Conservation (phyloP, 2,888 invertebrate genomes). For the Agonopterix alstromeriana region DNA sequence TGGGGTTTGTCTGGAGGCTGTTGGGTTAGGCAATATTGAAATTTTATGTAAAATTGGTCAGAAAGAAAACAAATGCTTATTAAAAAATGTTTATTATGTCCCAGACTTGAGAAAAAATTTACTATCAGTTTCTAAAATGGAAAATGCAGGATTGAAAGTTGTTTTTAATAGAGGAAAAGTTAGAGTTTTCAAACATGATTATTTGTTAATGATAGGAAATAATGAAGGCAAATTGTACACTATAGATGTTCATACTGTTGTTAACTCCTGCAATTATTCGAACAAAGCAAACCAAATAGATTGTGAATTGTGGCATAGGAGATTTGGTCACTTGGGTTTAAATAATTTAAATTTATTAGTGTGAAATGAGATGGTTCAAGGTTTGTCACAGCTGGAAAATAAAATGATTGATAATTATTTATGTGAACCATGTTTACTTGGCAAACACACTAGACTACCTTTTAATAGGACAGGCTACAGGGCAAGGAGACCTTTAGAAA, state of each 20-base stretch:
- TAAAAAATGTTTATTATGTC: constrained; percentile 7
- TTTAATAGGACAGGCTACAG: constrained; percentile 1
- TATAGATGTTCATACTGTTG: too few relatives aligned
- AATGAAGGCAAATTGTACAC: too few relatives aligned
- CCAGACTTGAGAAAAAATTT: constrained; percentile 6
- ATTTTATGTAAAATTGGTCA: not conserved
- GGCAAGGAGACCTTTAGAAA: constrained; percentile 2
- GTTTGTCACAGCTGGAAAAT: not conserved
- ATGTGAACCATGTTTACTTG: constrained; percentile 8
- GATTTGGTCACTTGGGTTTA: constrained; percentile 4
- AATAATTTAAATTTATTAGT: constrained; percentile 2
- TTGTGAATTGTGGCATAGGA: constrained; percentile 6
- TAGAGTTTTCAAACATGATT: constrained; percentile 4
- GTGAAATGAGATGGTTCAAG: constrained; percentile 1
- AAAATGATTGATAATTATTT: constrained; percentile 1
- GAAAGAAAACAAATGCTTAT: not conserved
- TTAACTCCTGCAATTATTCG: not conserved
- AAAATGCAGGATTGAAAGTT: constrained; percentile 2
- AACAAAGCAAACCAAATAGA: not conserved
- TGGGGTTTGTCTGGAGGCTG: constrained; percentile 1
- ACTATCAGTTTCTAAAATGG: constrained; percentile 9
- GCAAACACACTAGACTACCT: constrained; percentile 3
- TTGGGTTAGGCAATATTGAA: constrained; percentile 2
- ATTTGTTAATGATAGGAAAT: constrained; percentile 4
- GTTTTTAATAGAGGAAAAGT: constrained; percentile 6